phyloP scores from a whole-genome alignment of 1,140 invertebrate species.

The Platyura marginata region DNA sequence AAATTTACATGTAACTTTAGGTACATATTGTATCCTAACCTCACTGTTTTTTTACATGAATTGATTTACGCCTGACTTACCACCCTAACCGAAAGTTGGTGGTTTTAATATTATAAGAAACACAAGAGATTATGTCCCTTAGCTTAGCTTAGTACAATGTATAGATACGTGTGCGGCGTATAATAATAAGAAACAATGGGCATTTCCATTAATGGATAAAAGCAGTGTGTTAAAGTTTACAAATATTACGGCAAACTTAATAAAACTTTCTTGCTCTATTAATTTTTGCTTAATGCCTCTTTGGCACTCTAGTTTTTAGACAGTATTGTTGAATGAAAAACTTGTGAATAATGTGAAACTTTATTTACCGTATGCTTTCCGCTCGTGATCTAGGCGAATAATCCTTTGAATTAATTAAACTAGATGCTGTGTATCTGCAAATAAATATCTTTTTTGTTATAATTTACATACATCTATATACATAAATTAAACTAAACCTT shows the following conservation, averaged over 20 bases:
- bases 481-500: conserved; percentile 23
- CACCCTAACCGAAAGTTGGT: too few relatives aligned
- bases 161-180: not conserved
- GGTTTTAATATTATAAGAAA: too few relatives aligned
- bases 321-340: not conserved
- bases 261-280: not conserved
- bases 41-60: too few relatives aligned
- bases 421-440: not conserved
- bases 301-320: not conserved
- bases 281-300: not conserved
- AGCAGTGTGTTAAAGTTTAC: not conserved
- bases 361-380: conserved; percentile 49
- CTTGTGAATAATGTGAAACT: not conserved
- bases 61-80: too few relatives aligned
- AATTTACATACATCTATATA: not conserved
- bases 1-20: too few relatives aligned
- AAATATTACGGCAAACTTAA: not conserved
- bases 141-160: not conserved
- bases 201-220: not conserved
- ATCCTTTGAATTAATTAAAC: conserved; percentile 33
- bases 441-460: not conserved
- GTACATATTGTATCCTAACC: too few relatives aligned
- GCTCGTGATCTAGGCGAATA: conserved; percentile 55
- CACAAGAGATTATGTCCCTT: too few relatives aligned
- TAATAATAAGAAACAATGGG: not conserved